These are phyloP conservation scores for Caenorhabditis japonica DNA, from an alignment of 2,888 invertebrate species.

Conservation along the genomic window DNA sequence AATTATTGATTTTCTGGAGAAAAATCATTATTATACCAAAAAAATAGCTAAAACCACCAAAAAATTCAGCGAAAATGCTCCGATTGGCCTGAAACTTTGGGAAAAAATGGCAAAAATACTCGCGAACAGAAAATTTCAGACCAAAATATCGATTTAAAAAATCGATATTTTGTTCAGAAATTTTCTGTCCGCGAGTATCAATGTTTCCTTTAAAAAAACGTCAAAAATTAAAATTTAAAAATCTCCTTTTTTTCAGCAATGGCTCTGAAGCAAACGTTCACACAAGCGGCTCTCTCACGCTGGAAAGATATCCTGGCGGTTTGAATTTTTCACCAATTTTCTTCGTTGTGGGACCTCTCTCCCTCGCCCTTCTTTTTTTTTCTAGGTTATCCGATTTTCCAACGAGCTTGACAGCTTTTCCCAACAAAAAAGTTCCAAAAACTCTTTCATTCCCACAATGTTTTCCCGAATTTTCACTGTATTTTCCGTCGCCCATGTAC, in stretches of 20 bases:
- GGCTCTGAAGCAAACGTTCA: slow-evolving; percentile 20
- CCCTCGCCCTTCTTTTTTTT: slow-evolving; percentile 15
- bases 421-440: neutral
- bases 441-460: neutral
- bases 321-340: neutral
- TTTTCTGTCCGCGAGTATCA: too few species aligned
- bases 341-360: neutral
- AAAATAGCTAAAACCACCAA: too few species aligned
- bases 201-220: too few species aligned
- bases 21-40: too few species aligned
- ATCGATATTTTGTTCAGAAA: too few species aligned
- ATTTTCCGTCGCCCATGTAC: slow-evolving; percentile 4
- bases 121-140: too few species aligned
- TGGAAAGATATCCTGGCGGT: slow-evolving; percentile 41
- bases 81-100: too few species aligned
- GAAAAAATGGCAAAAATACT: too few species aligned
- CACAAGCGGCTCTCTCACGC: slow-evolving; percentile 35
- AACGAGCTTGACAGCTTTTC: neutral
- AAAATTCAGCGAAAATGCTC: too few species aligned
- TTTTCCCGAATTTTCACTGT: neutral
- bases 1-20: too few species aligned
- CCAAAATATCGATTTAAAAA: too few species aligned
- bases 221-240: slow-evolving; percentile 5
- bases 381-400: slow-evolving; percentile 41
- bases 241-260: slow-evolving; percentile 49